A percentile compares a stretch with the other conserved stretches of the same genome.
These are phyloP conservation scores for Drosophila birchii DNA, from an alignment of 2,888 invertebrate species.

Conservation along the genomic window DNA sequence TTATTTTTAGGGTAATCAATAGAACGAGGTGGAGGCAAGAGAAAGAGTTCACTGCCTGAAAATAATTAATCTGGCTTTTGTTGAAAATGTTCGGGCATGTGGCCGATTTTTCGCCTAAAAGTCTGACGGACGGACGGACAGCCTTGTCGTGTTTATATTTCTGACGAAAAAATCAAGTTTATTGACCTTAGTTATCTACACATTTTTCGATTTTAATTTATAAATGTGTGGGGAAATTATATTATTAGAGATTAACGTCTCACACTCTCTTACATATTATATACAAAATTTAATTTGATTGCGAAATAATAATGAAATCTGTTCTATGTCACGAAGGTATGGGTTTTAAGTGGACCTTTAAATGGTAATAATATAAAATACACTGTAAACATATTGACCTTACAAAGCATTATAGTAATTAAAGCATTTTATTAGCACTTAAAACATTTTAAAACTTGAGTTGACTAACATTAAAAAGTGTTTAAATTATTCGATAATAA, in stretches of 20 bases:
- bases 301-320: constrained; percentile 1
- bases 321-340: constrained; percentile 6
- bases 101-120: constrained; percentile 35
- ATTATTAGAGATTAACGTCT: constrained; percentile 1
- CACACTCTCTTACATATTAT: not conserved
- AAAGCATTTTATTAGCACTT: not conserved
- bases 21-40: constrained; percentile 28
- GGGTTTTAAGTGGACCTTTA: not conserved
- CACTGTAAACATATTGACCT: not conserved
- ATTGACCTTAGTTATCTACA: constrained; percentile 36
- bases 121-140: constrained; percentile 29
- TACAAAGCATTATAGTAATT: not conserved
- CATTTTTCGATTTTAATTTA: constrained; percentile 23
- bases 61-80: constrained; percentile 45
- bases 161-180: constrained; percentile 18
- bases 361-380: not conserved
- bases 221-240: constrained; percentile 14
- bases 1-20: constrained; percentile 57
- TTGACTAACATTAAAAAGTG: no score
- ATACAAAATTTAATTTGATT: not conserved
- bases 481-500: not conserved
- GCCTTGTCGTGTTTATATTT: constrained; percentile 34
- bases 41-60: constrained; percentile 36
- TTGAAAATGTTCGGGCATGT: constrained; percentile 38
- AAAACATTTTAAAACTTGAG: not conserved